A percentile compares a stretch with the other conserved stretches of the same genome.
Conservation (phyloP, 2,797 vertebrate genomes). For the Melanotaenia boesemani region DNA sequence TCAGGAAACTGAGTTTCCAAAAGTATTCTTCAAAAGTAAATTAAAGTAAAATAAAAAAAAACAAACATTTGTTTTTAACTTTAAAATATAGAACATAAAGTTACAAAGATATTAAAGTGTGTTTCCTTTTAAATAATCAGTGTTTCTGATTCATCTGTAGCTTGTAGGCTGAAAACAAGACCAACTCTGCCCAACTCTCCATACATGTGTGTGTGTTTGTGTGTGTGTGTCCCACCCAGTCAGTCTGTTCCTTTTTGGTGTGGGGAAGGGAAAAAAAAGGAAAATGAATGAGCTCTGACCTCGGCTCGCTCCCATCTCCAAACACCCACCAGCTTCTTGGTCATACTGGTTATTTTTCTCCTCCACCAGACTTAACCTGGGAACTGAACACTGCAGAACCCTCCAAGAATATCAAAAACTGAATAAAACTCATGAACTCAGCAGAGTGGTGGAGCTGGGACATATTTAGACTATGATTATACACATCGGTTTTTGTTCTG, state of each 20-base stretch:
- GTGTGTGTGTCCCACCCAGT: constrained; percentile 36
- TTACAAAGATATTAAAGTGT: neutral
- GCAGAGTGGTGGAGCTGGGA: neutral
- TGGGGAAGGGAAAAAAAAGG: constrained; percentile 36
- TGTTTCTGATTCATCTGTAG: neutral
- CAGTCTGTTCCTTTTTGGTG: constrained; percentile 58
- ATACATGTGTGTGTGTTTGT: constrained; percentile 11
- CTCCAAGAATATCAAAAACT: neutral
- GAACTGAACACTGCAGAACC: too few relatives aligned
- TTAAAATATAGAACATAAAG: neutral
- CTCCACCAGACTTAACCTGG: too few relatives aligned
- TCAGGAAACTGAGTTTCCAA: too few relatives aligned
- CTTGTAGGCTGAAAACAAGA: constrained; percentile 1
- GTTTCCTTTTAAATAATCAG: neutral
- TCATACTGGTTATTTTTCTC: neutral
- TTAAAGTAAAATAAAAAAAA: too few relatives aligned
- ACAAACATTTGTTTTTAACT: too few relatives aligned
- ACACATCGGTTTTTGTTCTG: neutral
- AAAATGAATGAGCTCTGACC: constrained; percentile 6
- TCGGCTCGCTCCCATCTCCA: constrained; percentile 8
- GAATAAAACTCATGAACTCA: neutral
- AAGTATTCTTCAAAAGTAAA: too few relatives aligned
- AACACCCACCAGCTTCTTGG: neutral
- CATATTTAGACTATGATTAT: neutral
- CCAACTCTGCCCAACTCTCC: constrained; percentile 2